Evolutionary conservation across 2,797 vertebrate genomes (phyloP), one percentile per base, ranked within the genome.

Genomic region (Typhlichthys eigenmanni): DNA sequence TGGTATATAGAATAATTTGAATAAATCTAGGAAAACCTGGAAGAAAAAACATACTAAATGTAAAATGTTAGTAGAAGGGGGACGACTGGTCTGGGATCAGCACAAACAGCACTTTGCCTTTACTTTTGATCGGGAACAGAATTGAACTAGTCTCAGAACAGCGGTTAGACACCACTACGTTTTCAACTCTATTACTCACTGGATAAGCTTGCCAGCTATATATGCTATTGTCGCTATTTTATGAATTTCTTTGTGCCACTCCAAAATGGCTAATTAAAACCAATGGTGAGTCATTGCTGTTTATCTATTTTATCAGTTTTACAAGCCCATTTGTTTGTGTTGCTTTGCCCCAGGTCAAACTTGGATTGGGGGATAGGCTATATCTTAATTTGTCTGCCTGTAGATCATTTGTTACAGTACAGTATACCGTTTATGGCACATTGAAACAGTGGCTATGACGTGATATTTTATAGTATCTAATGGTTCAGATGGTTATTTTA

Each of bases 191-290:
- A 48, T 69, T 74, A 65, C 53, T 71, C 82, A 57, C 60, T 72
- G 49, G 50, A 72, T 68, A 67, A 71, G 71, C 82, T 81, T 74
- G 82, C 86, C 85, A 73, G 84, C 71, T 72, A 48, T 78, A 80
- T 80, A 80, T 80, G 76, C 81, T 67, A 55, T 78, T 52, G 62
- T 76, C 74, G 69, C 72, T 64, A 72, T 76, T 84, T 80, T 70
- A 83, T 83, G 82, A 69, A 65, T 76, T 76, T 73, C 79, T 59
- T 75, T 64, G 76, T 83, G 75, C 83, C 70, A 59, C 67, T 71
- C 71, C 71, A 74, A 71, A 47, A 78, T 73, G 77, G 79, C 74
- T 82, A 74, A 74, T 59, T 61, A 76, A 79, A 75, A 73, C 71
- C 72, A 61, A 85, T 43, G 64, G 76, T 64, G 32, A n/a, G 43